A percentile compares a stretch with the other conserved stretches of the same genome.
These are phyloP conservation scores for Drosophila gaucha DNA, from an alignment of 2,888 invertebrate species.

Conservation along the genomic window DNA sequence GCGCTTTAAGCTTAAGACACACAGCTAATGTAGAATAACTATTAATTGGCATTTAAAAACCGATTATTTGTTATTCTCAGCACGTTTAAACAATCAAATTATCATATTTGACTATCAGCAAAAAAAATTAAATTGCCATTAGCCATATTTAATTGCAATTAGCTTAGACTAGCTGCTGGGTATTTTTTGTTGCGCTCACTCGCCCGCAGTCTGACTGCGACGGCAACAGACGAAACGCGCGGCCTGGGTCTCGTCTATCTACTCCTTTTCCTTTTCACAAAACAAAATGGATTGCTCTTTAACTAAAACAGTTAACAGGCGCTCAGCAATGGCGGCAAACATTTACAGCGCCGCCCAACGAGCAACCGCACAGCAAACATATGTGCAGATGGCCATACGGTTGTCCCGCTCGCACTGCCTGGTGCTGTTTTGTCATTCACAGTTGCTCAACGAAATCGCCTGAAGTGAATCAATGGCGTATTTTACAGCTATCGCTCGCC, in stretches of 20 bases:
- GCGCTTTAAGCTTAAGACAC: conserved; percentile 69
- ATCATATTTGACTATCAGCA: not conserved
- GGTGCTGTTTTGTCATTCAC: conserved; percentile 37
- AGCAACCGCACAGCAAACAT: conserved; percentile 48
- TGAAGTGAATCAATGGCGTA: conserved; percentile 31
- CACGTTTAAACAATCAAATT: not conserved
- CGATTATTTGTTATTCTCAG: not conserved
- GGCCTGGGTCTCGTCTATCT: conserved; percentile 42
- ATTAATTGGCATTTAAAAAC: not conserved
- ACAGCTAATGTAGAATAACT: not conserved
- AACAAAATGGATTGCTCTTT: conserved; percentile 85
- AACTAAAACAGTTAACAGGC: conserved; percentile 85
- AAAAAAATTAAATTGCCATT: not conserved
- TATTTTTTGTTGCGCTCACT: conserved; percentile 22
- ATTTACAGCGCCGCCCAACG: conserved; percentile 10
- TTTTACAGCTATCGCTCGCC: not conserved
- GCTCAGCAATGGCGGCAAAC: conserved; percentile 39
- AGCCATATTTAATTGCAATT: not conserved
- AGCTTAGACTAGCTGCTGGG: conserved; percentile 1
- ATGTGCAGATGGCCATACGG: conserved; percentile 12
- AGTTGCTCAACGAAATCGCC: conserved; percentile 23
- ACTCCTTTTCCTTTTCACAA: conserved; percentile 75
- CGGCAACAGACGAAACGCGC: conserved; percentile 9
- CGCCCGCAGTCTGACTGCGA: conserved; percentile 18
- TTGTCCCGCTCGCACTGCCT: conserved; percentile 45